A percentile compares a stretch with the other conserved stretches of the same genome.
Evolutionary conservation across 2,797 vertebrate genomes (phyloP).

Genomic region (Gymnopithys bicolor): DNA sequence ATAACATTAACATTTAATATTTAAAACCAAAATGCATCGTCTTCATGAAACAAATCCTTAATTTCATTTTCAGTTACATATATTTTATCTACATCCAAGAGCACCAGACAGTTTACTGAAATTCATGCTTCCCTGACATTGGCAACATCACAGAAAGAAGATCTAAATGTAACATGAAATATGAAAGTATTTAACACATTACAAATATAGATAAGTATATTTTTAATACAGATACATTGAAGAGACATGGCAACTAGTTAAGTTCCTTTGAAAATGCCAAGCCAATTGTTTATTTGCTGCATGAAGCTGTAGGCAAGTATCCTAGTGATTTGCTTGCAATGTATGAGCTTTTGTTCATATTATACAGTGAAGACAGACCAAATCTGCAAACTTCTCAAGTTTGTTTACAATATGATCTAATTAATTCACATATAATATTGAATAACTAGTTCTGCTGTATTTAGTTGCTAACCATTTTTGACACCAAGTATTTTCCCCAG

Average conservation of each 20-base stretch:
- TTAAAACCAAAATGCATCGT: not conserved
- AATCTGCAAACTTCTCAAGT: constrained; percentile 1
- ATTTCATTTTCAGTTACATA: not conserved
- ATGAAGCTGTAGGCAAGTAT: not conserved
- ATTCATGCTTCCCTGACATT: constrained; percentile 16
- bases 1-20: not conserved
- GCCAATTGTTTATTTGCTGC: constrained; percentile 20
- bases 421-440: not conserved
- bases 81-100: not conserved
- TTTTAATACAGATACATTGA: constrained; percentile 15
- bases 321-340: not conserved
- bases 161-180: not conserved
- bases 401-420: not conserved
- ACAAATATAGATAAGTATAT: constrained; percentile 23
- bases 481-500: not conserved
- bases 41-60: not conserved
- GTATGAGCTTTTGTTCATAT: not conserved
- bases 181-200: constrained; percentile 10
- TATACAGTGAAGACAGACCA: not conserved
- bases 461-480: not conserved
- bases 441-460: not conserved
- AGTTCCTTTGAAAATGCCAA: constrained; percentile 34
- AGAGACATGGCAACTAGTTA: constrained; percentile 13
- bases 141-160: constrained; percentile 5
- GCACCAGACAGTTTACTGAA: constrained; percentile 22